Conservation (phyloP, 1,140 invertebrate genomes). For the Scylla paramamosain region DNA sequence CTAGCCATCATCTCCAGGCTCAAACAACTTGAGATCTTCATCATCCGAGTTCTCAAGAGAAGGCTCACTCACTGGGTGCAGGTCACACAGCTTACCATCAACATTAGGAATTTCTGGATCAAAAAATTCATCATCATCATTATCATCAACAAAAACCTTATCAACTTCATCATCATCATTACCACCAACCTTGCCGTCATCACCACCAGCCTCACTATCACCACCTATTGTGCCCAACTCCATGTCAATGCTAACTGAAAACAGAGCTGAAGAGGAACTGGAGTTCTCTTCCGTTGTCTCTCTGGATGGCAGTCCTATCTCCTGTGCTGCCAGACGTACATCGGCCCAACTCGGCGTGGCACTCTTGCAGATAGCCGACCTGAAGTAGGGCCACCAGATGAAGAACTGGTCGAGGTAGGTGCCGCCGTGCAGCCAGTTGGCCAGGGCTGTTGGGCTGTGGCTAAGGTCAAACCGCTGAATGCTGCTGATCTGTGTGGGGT, state of each 20-base stretch:
- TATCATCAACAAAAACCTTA: neutral
- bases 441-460: neutral
- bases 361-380: neutral
- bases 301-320: no score
- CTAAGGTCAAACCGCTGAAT: neutral
- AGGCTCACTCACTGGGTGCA: neutral
- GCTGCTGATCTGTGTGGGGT: neutral
- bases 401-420: neutral
- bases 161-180: neutral
- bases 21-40: neutral
- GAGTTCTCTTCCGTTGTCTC: no score
- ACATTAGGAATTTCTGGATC: neutral
- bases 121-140: neutral
- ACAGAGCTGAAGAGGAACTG: no score
- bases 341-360: neutral
- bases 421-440: neutral
- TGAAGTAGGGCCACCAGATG: neutral
- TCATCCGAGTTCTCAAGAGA: neutral
- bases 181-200: neutral
- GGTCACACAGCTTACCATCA: neutral
- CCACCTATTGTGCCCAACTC: no score
- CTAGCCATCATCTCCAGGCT: no score
- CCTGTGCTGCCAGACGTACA: neutral
- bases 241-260: no score
- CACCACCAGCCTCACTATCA: neutral